Percentiles rank a stretch among this genome's conserved stretches.
Evolutionary conservation across 2,888 invertebrate genomes (phyloP).

Genomic region (Campopleginae sp.): DNA sequence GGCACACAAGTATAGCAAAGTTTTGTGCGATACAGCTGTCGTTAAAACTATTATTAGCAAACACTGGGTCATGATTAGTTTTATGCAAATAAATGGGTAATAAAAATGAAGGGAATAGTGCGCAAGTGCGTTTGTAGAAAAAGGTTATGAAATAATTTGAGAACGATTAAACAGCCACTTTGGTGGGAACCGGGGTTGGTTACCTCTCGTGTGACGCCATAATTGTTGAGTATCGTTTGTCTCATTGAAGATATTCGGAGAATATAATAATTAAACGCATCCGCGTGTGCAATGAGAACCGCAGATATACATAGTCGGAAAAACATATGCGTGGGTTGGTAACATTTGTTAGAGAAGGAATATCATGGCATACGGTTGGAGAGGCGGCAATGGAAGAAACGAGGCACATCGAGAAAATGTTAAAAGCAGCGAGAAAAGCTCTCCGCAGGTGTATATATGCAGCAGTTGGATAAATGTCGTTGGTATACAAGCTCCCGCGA

Average conservation of each 20-base stretch:
- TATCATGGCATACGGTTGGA: conserved; percentile 20
- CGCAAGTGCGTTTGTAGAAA: conserved; percentile 9
- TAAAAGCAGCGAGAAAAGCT: conserved; percentile 46
- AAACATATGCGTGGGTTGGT: conserved; percentile 8
- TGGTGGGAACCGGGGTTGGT: conserved; percentile 13
- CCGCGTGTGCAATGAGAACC: not conserved
- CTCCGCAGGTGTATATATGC: conserved; percentile 46
- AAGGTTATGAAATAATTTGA: conserved; percentile 16
- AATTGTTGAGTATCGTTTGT: conserved; percentile 9
- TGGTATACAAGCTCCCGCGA: conserved; percentile 54
- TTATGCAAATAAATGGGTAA: conserved; percentile 60
- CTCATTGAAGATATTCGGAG: conserved; percentile 24
- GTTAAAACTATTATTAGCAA: conserved; percentile 43
- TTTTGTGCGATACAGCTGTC: conserved; percentile 22
- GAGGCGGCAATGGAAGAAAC: conserved; percentile 45
- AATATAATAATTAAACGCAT: not conserved
- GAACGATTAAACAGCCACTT: not conserved
- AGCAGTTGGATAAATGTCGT: conserved; percentile 64
- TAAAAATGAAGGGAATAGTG: conserved; percentile 45
- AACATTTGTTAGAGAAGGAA: conserved; percentile 36
- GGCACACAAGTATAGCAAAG: conserved; percentile 16
- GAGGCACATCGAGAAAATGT: conserved; percentile 44
- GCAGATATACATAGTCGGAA: no score
- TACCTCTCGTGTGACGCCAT: conserved; percentile 10
- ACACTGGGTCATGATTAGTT: conserved; percentile 37